Evolutionary conservation across 2,888 invertebrate genomes (phyloP).

Genomic region (Acleris holmiana): DNA sequence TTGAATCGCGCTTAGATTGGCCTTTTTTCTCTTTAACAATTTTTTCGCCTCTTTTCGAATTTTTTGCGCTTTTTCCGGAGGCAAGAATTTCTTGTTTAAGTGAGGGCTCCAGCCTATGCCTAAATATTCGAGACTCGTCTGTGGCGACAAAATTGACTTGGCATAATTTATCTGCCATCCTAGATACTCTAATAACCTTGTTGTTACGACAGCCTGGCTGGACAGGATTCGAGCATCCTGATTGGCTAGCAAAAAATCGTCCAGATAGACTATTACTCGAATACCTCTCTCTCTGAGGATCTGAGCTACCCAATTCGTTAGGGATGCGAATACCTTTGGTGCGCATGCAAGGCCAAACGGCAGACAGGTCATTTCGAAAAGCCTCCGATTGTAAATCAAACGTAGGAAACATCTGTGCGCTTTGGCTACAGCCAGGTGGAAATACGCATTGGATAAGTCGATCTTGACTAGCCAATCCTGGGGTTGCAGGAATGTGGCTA

Average conservation of each 20-base stretch:
- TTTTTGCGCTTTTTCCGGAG: not conserved
- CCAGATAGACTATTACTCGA: not conserved
- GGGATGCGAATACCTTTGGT: not conserved
- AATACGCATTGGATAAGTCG: not conserved
- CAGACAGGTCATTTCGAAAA: not conserved
- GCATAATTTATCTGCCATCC: not conserved
- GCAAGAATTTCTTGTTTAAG: not conserved
- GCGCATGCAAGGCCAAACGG: not conserved
- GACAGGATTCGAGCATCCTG: not conserved
- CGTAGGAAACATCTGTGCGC: constrained; percentile 1
- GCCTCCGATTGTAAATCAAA: not conserved
- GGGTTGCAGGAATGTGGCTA: constrained; percentile 11
- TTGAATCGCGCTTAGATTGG: not conserved
- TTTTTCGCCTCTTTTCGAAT: not conserved
- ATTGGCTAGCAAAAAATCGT: not conserved
- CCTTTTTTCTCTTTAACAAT: not conserved
- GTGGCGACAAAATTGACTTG: not conserved
- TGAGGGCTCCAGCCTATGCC: not conserved
- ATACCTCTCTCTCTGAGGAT: not conserved
- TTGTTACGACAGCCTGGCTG: not conserved
- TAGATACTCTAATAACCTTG: not conserved
- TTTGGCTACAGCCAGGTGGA: not conserved
- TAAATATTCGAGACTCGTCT: no score
- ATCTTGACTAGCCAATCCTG: constrained; percentile 3
- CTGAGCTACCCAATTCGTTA: not conserved